phyloP scores from a whole-genome alignment of 1,140 invertebrate genomes.

The Drosophila parabipectinata region DNA sequence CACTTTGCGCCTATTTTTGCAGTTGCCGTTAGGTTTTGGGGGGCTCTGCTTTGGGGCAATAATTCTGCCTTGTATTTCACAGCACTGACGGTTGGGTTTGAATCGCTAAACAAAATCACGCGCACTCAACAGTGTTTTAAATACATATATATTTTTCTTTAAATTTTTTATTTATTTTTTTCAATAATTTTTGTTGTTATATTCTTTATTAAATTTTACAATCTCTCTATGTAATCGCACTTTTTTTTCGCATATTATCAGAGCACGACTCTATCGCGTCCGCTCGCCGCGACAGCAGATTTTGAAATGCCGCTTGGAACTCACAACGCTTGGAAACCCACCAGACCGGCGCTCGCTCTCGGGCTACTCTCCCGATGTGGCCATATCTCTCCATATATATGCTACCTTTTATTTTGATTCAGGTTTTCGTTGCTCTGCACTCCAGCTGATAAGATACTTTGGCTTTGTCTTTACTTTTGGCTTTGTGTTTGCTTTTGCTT shows the following conservation, averaged over 20 bases:
- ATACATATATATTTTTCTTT: not conserved
- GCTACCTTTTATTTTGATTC: slow-evolving; percentile 4
- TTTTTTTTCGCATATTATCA: slow-evolving; percentile 12
- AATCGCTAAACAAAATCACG: slow-evolving; percentile 58
- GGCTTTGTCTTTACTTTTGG: slow-evolving; percentile 61
- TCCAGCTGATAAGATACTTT: slow-evolving; percentile 9
- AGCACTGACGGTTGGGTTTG: slow-evolving; percentile 30
- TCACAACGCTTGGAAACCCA: slow-evolving; percentile 2
- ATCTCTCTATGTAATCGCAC: slow-evolving; percentile 17
- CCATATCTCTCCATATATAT: not conserved
- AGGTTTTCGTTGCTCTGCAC: slow-evolving; percentile 7
- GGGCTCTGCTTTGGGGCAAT: slow-evolving; percentile 24
- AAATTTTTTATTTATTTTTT: not conserved
- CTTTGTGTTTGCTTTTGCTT: slow-evolving; percentile 50
- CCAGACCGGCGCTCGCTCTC: not conserved
- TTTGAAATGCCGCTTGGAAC: slow-evolving; percentile 30
- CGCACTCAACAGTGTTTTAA: slow-evolving; percentile 42
- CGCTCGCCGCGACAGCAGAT: slow-evolving; percentile 25
- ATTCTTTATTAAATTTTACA: not conserved
- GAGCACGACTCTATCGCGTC: slow-evolving; percentile 29
- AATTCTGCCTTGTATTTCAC: slow-evolving; percentile 48
- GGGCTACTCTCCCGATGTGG: not conserved
- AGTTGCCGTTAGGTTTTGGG: slow-evolving; percentile 36
- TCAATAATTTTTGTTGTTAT: not conserved
- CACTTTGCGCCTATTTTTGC: slow-evolving; percentile 23